Evolutionary conservation across 2,888 invertebrate genomes (phyloP).

Genomic region (Acleris emargana): DNA sequence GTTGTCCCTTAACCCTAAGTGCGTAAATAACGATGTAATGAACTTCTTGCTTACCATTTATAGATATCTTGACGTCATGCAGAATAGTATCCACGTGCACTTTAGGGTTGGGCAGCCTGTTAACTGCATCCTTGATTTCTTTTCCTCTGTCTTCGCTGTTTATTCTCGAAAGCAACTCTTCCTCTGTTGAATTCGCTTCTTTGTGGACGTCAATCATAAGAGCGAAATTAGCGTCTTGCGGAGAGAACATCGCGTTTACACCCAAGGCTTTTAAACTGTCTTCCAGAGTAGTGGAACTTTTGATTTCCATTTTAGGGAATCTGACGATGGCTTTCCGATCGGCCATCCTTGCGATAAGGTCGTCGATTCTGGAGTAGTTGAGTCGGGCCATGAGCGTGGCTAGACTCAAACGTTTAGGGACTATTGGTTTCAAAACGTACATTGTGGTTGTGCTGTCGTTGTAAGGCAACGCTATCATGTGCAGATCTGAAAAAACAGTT

Average conservation of each 20-base stretch:
- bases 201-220: constrained; percentile 76
- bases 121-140: constrained; percentile 52
- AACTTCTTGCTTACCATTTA: constrained; percentile 69
- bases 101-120: constrained; percentile 81
- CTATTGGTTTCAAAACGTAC: constrained; percentile 86
- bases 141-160: constrained; percentile 44
- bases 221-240: constrained; percentile 86
- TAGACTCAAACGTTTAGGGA: constrained; percentile 65
- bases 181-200: constrained; percentile 51
- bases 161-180: constrained; percentile 55
- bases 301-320: constrained; percentile 89
- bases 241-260: constrained; percentile 85
- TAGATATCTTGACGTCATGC: constrained; percentile 86
- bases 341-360: constrained; percentile 72
- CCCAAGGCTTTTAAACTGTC: constrained; percentile 83
- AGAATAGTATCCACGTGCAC: constrained; percentile 85
- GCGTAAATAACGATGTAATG: neutral
- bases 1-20: too few relatives aligned
- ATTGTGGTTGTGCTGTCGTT: constrained; percentile 86
- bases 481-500: constrained; percentile 67
- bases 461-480: constrained; percentile 88
- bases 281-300: constrained; percentile 82
- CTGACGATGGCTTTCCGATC: constrained; percentile 80
- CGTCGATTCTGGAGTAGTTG: constrained; percentile 74
- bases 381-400: constrained; percentile 74